Conservation (phyloP, 1,140 invertebrate species). For the Coenobita brevimanus region DNA sequence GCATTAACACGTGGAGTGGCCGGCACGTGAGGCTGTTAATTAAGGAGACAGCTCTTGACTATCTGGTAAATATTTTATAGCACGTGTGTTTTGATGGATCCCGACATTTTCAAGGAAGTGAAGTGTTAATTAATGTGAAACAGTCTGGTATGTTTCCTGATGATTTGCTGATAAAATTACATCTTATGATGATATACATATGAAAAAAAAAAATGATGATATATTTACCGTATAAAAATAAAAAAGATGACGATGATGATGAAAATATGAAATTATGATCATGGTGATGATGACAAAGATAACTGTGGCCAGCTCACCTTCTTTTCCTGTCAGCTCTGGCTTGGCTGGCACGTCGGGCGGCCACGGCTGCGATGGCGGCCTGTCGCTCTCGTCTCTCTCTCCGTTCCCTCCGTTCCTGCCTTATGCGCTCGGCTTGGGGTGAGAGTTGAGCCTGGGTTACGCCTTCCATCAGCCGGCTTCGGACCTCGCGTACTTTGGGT, state of each 20-base stretch:
- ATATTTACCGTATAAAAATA: background rate
- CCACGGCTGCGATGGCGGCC: constrained; percentile 51
- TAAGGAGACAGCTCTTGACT: too few relatives aligned
- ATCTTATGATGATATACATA: too few relatives aligned
- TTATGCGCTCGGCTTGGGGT: constrained; percentile 67
- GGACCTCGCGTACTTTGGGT: constrained; percentile 60
- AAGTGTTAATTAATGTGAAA: too few relatives aligned
- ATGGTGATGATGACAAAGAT: background rate
- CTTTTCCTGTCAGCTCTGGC: constrained; percentile 64
- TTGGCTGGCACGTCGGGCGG: constrained; percentile 47
- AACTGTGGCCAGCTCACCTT: constrained; percentile 46
- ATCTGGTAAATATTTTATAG: too few relatives aligned
- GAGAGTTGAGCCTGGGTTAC: constrained; percentile 55
- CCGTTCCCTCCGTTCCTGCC: constrained; percentile 65
- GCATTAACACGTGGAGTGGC: too few relatives aligned
- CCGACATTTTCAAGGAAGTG: too few relatives aligned
- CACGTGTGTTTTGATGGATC: too few relatives aligned
- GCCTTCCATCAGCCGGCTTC: constrained; percentile 64
- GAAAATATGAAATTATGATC: background rate
- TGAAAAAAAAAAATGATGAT: background rate
- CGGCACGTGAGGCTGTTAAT: too few relatives aligned
- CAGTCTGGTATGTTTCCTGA: too few relatives aligned
- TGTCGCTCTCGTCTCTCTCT: constrained; percentile 61
- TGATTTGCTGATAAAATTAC: too few relatives aligned
- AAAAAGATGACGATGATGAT: background rate